Conservation (phyloP, 2,888 invertebrate genomes). For the Polietes domitor region DNA sequence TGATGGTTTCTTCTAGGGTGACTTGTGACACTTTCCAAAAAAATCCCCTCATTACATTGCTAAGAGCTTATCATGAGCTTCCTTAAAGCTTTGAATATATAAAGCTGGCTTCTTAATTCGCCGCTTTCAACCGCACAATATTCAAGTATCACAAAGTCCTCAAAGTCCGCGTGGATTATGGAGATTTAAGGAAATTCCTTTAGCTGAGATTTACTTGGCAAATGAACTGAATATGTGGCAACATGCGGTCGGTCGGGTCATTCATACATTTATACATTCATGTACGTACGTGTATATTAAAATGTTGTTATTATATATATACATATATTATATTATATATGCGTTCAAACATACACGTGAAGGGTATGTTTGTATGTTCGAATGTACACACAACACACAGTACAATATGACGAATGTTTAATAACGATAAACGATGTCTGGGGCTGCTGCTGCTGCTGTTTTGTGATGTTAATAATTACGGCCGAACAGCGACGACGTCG, state of each 20-base stretch:
- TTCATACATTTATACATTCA: background rate
- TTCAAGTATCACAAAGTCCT: background rate
- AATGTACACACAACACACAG: constrained; percentile 8
- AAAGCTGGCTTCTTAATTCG: too few relatives aligned
- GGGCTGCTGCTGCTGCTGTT: background rate
- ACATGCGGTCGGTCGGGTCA: background rate
- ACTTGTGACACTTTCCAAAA: too few relatives aligned
- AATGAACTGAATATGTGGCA: constrained; percentile 5
- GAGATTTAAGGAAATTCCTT: too few relatives aligned
- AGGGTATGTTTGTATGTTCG: too few relatives aligned
- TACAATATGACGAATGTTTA: background rate
- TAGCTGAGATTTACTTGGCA: background rate
- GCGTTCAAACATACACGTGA: constrained; percentile 12
- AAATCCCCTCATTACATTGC: too few relatives aligned
- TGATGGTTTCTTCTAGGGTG: too few relatives aligned
- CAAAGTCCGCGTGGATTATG: background rate
- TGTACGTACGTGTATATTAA: background rate
- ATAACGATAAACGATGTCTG: constrained; percentile 1
- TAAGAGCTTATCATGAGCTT: too few relatives aligned
- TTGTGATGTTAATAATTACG: constrained; percentile 40
- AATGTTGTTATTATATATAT: background rate
- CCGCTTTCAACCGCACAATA: background rate
- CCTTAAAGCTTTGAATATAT: too few relatives aligned
- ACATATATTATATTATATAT: background rate
- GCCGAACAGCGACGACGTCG: constrained; percentile 42